Evolutionary conservation across 2,888 invertebrate genomes (phyloP), one percentile per base, ranked within the genome.

Genomic region (Hetaerina titia): DNA sequence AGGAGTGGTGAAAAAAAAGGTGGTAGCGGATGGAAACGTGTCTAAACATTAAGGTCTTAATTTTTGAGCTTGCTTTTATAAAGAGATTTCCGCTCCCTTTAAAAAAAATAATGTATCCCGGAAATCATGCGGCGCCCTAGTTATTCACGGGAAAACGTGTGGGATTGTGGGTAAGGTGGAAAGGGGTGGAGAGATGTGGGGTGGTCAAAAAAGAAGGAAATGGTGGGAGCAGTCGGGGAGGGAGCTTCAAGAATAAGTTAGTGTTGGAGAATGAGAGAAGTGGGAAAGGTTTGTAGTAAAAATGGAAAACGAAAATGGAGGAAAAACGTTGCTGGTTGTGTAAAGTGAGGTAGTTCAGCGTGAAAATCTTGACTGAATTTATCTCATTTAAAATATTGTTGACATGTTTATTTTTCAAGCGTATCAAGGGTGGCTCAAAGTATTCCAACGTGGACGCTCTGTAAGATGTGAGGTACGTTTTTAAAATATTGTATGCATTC

Each of bases 61-160:
- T 81, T 81, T 81, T 81, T 81, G 81, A 81, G 81, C 81, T 81
- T 31, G 81, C 81, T 81, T 81, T 81, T 81, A 81, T 81, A 81
- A 81, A 81, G 81, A 81, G 81, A 81, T 81, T 81, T 81, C 81
- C 81, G 81, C 81, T 81, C 81, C 81, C 81, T 81, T 31, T 81
- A n/a, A 31, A 31, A 81, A 45, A 31, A 31, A n/a, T 81, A 31
- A 81, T 15, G 31, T 31, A 89, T 57, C 57, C 57, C 89, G 89
- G 89, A 89, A 57, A 58, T 89, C 89, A 58, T 58, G 56, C 58
- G 89, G 89, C 58, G 89, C 57, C 89, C 89, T 89, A 58, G 58
- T 58, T 81, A 89, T 89, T 89, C 89, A 57, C 56, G 81, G 31
- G 81, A 31, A 81, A n/a, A 81, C 31, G 81, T 58, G 89, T 22